A percentile compares a stretch with the other conserved stretches of the same genome.
These are phyloP conservation scores for Carollia perspicillata DNA, from an alignment of 2,113 vertebrate species.

Conservation along the genomic window DNA sequence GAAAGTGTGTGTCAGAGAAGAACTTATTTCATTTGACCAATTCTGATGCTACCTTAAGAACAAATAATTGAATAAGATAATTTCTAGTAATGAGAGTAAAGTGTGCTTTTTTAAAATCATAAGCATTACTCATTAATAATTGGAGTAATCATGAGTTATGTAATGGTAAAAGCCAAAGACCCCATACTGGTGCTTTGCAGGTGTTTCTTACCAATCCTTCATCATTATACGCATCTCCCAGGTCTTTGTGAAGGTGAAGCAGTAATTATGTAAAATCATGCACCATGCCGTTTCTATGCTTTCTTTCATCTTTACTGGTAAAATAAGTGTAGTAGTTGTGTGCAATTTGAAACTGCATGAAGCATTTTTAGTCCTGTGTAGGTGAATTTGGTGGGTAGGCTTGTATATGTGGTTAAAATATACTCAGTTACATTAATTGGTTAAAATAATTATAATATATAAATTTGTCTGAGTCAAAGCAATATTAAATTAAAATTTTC, in stretches of 20 bases:
- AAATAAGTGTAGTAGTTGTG: neutral
- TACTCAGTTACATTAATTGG: constrained; percentile 18
- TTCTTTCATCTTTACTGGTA: neutral
- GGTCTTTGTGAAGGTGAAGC: constrained; percentile 1
- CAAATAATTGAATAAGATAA: neutral
- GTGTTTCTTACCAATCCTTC: neutral
- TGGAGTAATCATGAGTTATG: neutral
- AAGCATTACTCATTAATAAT: neutral
- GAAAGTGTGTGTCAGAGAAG: neutral
- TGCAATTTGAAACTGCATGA: neutral
- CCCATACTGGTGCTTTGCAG: neutral
- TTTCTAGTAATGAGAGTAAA: constrained; percentile 1
- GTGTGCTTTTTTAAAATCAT: neutral
- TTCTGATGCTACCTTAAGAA: constrained; percentile 11
- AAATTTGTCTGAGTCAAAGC: neutral
- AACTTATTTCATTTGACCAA: neutral
- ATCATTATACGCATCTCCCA: neutral
- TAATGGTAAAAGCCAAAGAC: constrained; percentile 19
- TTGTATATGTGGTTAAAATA: neutral
- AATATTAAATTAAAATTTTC: neutral
- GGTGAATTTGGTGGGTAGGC: constrained; percentile 4
- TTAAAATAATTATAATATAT: neutral
- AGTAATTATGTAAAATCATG: constrained; percentile 15
- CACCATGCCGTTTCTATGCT: neutral
- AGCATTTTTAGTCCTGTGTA: constrained; percentile 3